Base-by-base conservation (phyloP, 2,113 vertebrate genomes). In the Galemys pyrenaicus region DNA sequence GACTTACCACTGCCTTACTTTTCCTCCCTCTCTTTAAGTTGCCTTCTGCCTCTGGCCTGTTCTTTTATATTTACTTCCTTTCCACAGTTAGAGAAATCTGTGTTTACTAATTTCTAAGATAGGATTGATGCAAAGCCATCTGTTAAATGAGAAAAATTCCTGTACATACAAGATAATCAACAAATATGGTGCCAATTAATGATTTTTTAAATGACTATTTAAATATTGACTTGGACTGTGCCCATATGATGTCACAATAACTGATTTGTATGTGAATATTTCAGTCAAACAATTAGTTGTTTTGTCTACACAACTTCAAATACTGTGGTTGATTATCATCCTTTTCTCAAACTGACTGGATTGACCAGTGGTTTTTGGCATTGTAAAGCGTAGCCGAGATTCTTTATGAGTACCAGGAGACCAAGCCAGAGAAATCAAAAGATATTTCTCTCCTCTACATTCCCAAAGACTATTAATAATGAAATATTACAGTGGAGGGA, bases 91-190 rank as follows among this genome's bases (percentile, higher is more conserved):
- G 49, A 51, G 95, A 97, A 96, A 97, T 95, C 96, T 97, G 96
- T 95, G 95, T 97, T 97, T 96, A 96, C 96, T 95, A 80, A 95
- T 96, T 95, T 93, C 87, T 94, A 93, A 95, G 78, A 94, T 84
- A 65, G 30, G 60, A 94, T 71, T 95, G 86, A 96, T 95, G 65
- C 75, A 96, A 96, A 97, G 62, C 96, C 96, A 97, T 97, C 96
- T 97, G 96, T 94, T 93, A 94, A 95, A 97, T 28, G 71, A 92
- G 92, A 95, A 95, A 73, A 91, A 84, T 67, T 88, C 86, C 65
- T 73, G 44, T 68, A 95, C 94, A 88, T 91, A 91, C 96, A 35
- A 96, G 80, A 95, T 94, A 91, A 94, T 94, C 91, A 96, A 94
- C 91, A 96, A 95, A 97, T 93, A 94, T 81, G 80, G 46, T 67